Conservation (phyloP, 2,888 invertebrate genomes). For the Norana najaformis region DNA sequence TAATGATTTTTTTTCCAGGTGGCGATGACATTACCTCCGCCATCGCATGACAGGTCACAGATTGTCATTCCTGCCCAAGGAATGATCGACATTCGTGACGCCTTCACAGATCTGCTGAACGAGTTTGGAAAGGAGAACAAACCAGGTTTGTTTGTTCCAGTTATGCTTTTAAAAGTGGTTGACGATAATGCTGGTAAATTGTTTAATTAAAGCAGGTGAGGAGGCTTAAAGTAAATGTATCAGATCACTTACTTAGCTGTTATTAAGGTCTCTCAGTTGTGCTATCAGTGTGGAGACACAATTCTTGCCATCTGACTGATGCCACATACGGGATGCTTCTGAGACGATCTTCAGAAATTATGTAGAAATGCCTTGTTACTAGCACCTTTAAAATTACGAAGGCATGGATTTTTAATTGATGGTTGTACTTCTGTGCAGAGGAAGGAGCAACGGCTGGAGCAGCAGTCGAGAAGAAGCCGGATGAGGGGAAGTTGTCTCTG, state of each 20-base stretch:
- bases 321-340: too few species aligned
- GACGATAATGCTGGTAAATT: neutral
- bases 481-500: neutral
- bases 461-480: neutral
- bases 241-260: too few species aligned
- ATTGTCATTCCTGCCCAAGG: conserved; percentile 28
- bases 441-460: neutral
- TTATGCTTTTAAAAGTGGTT: neutral
- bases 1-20: neutral
- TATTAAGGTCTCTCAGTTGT: too few species aligned
- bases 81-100: conserved; percentile 26
- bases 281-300: too few species aligned
- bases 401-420: neutral
- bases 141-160: conserved; percentile 1
- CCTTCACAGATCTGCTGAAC: conserved; percentile 25
- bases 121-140: conserved; percentile 25
- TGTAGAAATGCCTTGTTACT: neutral
- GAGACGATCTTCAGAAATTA: too few species aligned
- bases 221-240: too few species aligned
- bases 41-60: conserved; percentile 15
- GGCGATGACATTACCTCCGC: conserved; percentile 22
- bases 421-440: neutral
- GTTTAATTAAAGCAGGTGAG: too few species aligned
- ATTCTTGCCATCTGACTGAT: neutral
- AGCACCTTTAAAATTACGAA: neutral